Conservation (phyloP, 2,113 vertebrate species). For the Vidua macroura region DNA sequence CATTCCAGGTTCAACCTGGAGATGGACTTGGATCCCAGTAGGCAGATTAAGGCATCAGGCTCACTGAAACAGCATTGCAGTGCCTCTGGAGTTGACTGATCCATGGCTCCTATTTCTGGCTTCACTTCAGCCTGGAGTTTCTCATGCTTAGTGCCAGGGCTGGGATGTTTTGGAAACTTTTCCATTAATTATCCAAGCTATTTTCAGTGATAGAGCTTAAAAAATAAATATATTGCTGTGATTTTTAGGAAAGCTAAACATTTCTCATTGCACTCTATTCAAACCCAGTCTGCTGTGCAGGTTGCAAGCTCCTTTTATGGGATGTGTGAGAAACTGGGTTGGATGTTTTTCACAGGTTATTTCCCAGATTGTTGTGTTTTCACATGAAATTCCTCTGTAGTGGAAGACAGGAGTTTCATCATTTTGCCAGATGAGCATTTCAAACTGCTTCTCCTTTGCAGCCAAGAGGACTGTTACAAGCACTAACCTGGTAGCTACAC, state of each 20-base stretch:
- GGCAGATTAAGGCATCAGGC: background rate
- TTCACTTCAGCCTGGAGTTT: slow-evolving; percentile 13
- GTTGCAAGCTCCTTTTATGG: background rate
- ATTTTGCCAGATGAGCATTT: slow-evolving; percentile 9
- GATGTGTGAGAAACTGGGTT: background rate
- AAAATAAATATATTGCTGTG: slow-evolving; percentile 5
- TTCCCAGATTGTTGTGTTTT: slow-evolving; percentile 15
- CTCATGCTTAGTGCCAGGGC: slow-evolving; percentile 23
- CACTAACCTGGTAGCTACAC: background rate
- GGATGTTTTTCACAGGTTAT: slow-evolving; percentile 6
- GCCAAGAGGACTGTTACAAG: background rate
- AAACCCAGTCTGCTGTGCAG: background rate
- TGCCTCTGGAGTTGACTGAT: background rate
- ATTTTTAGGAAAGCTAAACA: background rate
- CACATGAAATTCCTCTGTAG: background rate
- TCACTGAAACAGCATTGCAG: background rate
- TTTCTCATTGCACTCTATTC: background rate
- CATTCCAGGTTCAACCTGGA: background rate
- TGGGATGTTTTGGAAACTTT: slow-evolving; percentile 48
- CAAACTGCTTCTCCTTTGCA: slow-evolving; percentile 5
- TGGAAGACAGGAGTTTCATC: background rate
- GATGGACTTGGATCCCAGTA: background rate
- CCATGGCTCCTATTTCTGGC: background rate
- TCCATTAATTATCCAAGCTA: background rate
- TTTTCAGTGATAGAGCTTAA: slow-evolving; percentile 7